These are phyloP conservation scores for Busarellus nigricollis DNA, from an alignment of 2,797 vertebrate genomes.

Conservation along the genomic window DNA sequence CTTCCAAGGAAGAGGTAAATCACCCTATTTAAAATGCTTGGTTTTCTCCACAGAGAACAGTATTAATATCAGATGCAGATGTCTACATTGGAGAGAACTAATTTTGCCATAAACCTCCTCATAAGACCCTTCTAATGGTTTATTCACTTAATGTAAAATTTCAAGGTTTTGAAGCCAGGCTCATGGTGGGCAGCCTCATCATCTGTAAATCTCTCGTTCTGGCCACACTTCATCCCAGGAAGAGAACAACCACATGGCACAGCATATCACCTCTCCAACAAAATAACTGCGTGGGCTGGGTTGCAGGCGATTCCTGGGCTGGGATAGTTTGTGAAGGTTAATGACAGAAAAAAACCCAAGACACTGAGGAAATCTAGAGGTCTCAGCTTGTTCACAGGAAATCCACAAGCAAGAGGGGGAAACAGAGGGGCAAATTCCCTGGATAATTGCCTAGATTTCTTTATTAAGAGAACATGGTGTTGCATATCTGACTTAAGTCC, in stretches of 20 bases:
- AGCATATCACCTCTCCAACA: neutral
- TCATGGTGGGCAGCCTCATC: fast-evolving
- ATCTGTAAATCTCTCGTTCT: neutral
- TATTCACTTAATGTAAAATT: neutral
- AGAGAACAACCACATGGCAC: neutral
- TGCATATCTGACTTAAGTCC: neutral
- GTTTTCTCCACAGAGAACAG: neutral
- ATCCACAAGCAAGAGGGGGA: neutral
- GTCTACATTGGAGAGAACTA: neutral
- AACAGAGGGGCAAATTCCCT: neutral
- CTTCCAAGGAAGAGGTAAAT: neutral
- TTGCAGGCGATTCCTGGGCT: neutral
- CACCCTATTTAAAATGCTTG: neutral
- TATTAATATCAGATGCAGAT: neutral
- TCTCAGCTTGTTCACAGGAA: neutral
- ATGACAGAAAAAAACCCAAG: neutral
- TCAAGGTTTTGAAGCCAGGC: neutral
- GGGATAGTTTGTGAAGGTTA: neutral
- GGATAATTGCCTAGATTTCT: neutral
- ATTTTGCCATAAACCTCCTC: neutral
- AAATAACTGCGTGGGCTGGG: neutral
- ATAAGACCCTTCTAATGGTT: neutral
- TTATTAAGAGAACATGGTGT: neutral
- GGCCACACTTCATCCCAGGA: neutral
- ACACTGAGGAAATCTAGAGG: neutral